Base-by-base conservation (phyloP, 2,888 invertebrate genomes). In the Agrotis exclamationis region DNA sequence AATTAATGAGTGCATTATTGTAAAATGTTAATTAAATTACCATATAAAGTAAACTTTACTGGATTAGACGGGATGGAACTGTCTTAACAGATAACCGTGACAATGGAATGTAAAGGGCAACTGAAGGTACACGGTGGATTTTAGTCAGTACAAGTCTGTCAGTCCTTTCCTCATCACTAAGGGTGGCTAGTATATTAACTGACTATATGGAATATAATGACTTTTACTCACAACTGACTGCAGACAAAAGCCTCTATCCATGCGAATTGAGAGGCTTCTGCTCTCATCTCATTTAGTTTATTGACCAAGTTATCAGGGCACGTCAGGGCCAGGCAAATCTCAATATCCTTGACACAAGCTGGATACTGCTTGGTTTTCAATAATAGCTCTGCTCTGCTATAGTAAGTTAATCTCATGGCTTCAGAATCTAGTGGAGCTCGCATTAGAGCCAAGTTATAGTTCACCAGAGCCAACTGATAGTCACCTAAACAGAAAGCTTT, bases 401-500 rank as follows among this genome's bases (percentile, higher is more conserved):
- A 77, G 70, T 76, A 76, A 16, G 64, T 18, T 18, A 71, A 18
- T 45, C 47, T 63, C 75, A 76, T 76, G 9, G 48, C n/a, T 56
- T 77, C 75, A n/a, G 71, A 77, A 16, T 71, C 51, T 3, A 2
- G 5, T 6, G 76, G 72, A 14, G 76, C 76, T 2, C 0, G 16
- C 76, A 64, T 56, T n/a, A 76, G 14, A 13, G 71, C 76, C 39
- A 28, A 44, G 28, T 76, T 76, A n/a, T 60, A 78, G 13, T n/a
- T 24, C 22, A 47, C 0, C 14, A 77, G 48, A 5, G 76, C 71
- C 22, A 18, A 3, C 39, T 77, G 64, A 57, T 59, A 60, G 1
- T 60, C 18, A 11, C 47, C 54, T 44, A 44, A 13, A 22, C 47
- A 44, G 22, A 60, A 71, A 2, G 77, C 57, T 58, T 45, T 22